Base-by-base conservation (phyloP, 92 coral and sea anemone genomes). In the Bergia sp. region DNA sequence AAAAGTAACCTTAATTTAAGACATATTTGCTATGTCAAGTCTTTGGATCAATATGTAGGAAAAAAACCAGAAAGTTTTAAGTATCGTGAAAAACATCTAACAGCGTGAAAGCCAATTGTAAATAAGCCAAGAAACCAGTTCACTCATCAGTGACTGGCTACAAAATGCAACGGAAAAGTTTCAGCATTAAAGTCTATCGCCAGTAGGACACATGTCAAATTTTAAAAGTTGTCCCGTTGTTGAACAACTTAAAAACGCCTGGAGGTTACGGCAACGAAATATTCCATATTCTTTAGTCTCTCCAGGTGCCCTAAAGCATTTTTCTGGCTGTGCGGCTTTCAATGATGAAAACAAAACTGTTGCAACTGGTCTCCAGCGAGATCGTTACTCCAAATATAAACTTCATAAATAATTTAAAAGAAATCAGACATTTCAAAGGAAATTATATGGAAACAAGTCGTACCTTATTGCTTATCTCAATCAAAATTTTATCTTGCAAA, bases 391-490 rank as follows among this genome's bases (percentile, higher is more conserved):
- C 0, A 69, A 84, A 84, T 74, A 84, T 84, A 84, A 84, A 69
- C 79, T n/a, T 84, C 5, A 84, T 84, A 29, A 84, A 84, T 71
- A 67, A 84, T 84, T 71, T 72, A 84, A 16, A n/a, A 53, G 16
- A 47, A 69, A 45, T 15, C 64, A 23, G 45, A 40, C 47, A 71
- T 84, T 84, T 84, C 66, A 84, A 84, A 84, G 79, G 44, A 71
- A 44, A 72, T 29, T 74, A 69, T 69, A 84, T 72, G 87, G 78
- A 16, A 84, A 69, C 87, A 84, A 73, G 77, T 37, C 47, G 79
- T 45, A 39, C 49, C 47, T 3, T 41, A 6, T 29, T 84, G 39
- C 71, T 84, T 29, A 45, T 15, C 65, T 20, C 43, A 29, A 9
- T 8, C 37, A 37, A 84, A 13, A 69, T 23, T 45, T 84, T 76